Conservation (phyloP, 2,113 vertebrate genomes). For the Ranitomeya imitator region DNA sequence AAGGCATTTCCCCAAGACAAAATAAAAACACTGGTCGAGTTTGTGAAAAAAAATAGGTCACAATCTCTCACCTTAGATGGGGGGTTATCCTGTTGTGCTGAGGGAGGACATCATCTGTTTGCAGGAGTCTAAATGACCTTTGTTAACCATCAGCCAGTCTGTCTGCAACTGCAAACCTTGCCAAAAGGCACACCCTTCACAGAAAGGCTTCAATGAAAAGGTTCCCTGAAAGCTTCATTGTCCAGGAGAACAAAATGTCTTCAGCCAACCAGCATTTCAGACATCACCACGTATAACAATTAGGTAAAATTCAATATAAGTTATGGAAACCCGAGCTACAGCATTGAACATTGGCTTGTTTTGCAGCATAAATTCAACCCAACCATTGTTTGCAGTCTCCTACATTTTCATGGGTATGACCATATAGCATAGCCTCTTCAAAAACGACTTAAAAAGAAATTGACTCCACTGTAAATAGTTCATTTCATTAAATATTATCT, state of each 20-base stretch:
- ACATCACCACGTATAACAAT: background rate
- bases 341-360: background rate
- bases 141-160: slow-evolving; percentile 98
- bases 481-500: background rate
- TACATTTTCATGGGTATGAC: background rate
- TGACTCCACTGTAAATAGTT: background rate
- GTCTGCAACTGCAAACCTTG: slow-evolving; percentile 86
- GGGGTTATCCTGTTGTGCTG: slow-evolving; percentile 75
- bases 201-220: slow-evolving; percentile 81
- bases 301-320: background rate
- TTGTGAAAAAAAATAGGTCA: background rate
- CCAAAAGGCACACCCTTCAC: slow-evolving; percentile 93
- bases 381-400: background rate
- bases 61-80: slow-evolving; percentile 73
- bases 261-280: background rate
- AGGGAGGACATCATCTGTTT: slow-evolving; percentile 85
- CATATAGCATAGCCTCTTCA: background rate
- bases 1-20: background rate
- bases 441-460: background rate
- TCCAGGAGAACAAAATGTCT: slow-evolving; percentile 62
- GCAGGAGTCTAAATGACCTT: slow-evolving; percentile 97
- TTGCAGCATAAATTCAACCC: background rate
- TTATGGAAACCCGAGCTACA: background rate
- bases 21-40: background rate
- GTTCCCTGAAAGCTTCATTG: slow-evolving; percentile 30